Base-by-base conservation (phyloP, 2,888 invertebrate genomes). In the Heliconius sara region DNA sequence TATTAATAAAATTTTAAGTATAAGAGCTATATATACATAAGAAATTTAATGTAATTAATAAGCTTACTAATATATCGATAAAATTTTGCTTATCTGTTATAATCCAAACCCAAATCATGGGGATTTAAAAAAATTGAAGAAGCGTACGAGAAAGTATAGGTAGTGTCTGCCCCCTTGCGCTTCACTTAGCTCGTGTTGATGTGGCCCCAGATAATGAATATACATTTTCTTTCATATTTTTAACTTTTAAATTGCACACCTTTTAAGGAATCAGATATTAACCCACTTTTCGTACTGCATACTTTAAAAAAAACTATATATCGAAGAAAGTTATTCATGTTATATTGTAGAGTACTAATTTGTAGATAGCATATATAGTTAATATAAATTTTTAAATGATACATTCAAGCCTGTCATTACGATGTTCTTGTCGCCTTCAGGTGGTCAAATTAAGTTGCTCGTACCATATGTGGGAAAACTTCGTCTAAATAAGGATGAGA, bases 391-490 rank as follows among this genome's bases (percentile, higher is more conserved):
- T 76, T 74, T 74, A 77, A 73, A 27, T 27, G 65, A 79, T 57
- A 73, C 63, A 63, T 79, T 60, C 52, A 60, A 67, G 71, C 52
- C 63, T 80, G 68, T 77, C 78, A 73, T 81, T 77, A 79, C 22
- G 65, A 47, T 25, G 70, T 47, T 78, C 76, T 75, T 77, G 72
- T 72, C 78, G 76, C 79, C 79, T 70, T 73, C 71, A 75, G 65
- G 71, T 60, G 52, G 39, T 39, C 39, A 77, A 72, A 72, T 57
- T 76, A 78, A 78, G 65, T 81, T 81, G 76, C 76, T 79, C 74
- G 79, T 77, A 66, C 78, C 79, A 74, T 75, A 75, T 80, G 66
- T 75, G 77, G 78, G 66, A 70, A 67, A 84, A 86, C 86, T 10
- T 52, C 27, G 22, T 30, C 25, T 70, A 70, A 80, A 77, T 74